phyloP scores from a whole-genome alignment of 92 coral and sea anemone species.

The Porites divaricata region DNA sequence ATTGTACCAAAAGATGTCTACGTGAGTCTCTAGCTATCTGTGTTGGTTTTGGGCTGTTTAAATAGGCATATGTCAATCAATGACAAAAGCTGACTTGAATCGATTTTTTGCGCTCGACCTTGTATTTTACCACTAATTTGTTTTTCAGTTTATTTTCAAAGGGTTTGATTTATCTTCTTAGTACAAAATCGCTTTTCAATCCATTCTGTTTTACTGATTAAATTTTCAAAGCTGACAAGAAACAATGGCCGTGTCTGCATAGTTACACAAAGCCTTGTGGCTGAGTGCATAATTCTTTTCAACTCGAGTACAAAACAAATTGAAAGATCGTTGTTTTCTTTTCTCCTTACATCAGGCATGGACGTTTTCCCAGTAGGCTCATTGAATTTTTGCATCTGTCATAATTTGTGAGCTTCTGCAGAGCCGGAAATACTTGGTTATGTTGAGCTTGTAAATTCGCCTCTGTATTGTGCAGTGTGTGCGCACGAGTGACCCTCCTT shows the following conservation, averaged over 20 bases:
- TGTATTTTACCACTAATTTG: conserved; percentile 12
- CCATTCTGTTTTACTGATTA: conserved; percentile 13
- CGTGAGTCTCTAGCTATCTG: conserved; percentile 29
- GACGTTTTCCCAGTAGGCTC: conserved; percentile 46
- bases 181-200: conserved; percentile 28
- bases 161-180: conserved; percentile 11
- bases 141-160: conserved; percentile 18
- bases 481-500: conserved; percentile 52
- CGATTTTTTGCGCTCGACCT: neutral
- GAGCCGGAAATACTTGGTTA: conserved; percentile 76
- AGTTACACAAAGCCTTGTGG: conserved; percentile 37
- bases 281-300: conserved; percentile 35
- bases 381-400: conserved; percentile 37
- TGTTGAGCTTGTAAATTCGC: conserved; percentile 54
- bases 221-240: conserved; percentile 27
- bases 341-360: conserved; percentile 27
- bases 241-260: conserved; percentile 39
- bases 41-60: conserved; percentile 22
- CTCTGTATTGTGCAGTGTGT: conserved; percentile 59
- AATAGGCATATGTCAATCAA: conserved; percentile 34
- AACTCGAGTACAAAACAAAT: conserved; percentile 51
- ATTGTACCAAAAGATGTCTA: neutral
- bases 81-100: neutral
- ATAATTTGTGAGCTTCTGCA: conserved; percentile 37
- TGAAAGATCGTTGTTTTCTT: conserved; percentile 39